Evolutionary conservation across 2,797 vertebrate species (phyloP).

Genomic region (Sebastes trivittatus): DNA sequence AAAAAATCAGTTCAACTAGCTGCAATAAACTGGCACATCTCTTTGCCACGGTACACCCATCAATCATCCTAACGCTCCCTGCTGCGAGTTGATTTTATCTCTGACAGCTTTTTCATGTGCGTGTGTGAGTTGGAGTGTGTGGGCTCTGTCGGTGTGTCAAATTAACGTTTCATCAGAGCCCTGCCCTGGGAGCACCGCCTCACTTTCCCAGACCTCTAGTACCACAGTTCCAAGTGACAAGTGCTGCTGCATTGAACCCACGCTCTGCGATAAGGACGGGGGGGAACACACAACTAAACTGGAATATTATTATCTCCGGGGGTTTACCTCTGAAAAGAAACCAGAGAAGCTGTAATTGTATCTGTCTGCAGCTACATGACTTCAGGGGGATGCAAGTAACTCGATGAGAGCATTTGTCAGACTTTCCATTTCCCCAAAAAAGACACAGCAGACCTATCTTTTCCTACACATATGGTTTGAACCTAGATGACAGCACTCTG

Average conservation of each 20-base stretch:
- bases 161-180: slow-evolving; percentile 61
- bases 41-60: slow-evolving; percentile 47
- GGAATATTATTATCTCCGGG: slow-evolving; percentile 28
- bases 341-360: slow-evolving; percentile 44
- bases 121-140: slow-evolving; percentile 39
- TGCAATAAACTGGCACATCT: slow-evolving; percentile 46
- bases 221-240: slow-evolving; percentile 31
- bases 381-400: slow-evolving; percentile 46
- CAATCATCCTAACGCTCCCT: slow-evolving; percentile 59
- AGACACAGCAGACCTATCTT: neutral
- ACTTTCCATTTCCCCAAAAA: slow-evolving; percentile 61
- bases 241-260: slow-evolving; percentile 36
- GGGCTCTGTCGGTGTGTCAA: slow-evolving; percentile 51
- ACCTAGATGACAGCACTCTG: slow-evolving; percentile 5
- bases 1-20: slow-evolving; percentile 30
- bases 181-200: slow-evolving; percentile 34
- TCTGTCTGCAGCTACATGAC: slow-evolving; percentile 37
- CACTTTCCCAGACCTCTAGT: slow-evolving; percentile 32
- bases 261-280: neutral
- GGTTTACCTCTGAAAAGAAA: slow-evolving; percentile 48
- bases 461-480: slow-evolving; percentile 15
- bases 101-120: slow-evolving; percentile 62
- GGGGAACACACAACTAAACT: slow-evolving; percentile 1
- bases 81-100: slow-evolving; percentile 66
- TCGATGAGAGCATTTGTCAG: slow-evolving; percentile 53